phyloP scores from a whole-genome alignment of 2,113 vertebrate species.

The Lipophrys pholis region DNA sequence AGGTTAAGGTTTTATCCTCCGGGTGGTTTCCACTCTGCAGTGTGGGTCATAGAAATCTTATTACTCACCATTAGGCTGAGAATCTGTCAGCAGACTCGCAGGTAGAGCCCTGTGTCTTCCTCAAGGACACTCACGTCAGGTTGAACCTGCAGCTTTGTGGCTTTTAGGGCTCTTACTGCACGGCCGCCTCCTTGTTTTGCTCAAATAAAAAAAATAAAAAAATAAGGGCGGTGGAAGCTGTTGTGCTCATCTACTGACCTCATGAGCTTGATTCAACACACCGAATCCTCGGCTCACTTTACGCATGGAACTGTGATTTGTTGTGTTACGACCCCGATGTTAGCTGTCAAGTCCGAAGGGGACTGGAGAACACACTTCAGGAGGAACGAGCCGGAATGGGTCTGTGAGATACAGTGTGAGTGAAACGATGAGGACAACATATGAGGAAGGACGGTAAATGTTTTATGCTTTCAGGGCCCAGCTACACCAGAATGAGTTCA shows the following conservation, averaged over 20 bases:
- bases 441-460: too few relatives aligned
- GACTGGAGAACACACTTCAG: neutral
- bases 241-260: slow-evolving; percentile 12
- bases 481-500: too few relatives aligned
- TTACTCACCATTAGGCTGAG: slow-evolving; percentile 41
- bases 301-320: neutral
- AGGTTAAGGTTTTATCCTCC: slow-evolving; percentile 60
- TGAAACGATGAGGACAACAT: too few relatives aligned
- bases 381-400: neutral
- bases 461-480: too few relatives aligned
- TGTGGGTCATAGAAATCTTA: slow-evolving; percentile 34
- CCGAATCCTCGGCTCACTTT: slow-evolving; percentile 4
- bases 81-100: neutral
- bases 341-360: slow-evolving; percentile 20
- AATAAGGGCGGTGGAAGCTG: neutral
- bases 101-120: neutral
- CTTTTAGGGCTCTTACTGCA: neutral
- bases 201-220: too few relatives aligned
- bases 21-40: slow-evolving; percentile 10
- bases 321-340: slow-evolving; percentile 5
- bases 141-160: slow-evolving; percentile 8
- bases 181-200: too few relatives aligned
- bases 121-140: slow-evolving; percentile 4
- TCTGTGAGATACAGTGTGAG: neutral
- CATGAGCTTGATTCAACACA: slow-evolving; percentile 13